Percentiles rank a stretch among this genome's conserved stretches.
Conservation (phyloP, 2,888 invertebrate species). For the Cheiracanthium punctorium region DNA sequence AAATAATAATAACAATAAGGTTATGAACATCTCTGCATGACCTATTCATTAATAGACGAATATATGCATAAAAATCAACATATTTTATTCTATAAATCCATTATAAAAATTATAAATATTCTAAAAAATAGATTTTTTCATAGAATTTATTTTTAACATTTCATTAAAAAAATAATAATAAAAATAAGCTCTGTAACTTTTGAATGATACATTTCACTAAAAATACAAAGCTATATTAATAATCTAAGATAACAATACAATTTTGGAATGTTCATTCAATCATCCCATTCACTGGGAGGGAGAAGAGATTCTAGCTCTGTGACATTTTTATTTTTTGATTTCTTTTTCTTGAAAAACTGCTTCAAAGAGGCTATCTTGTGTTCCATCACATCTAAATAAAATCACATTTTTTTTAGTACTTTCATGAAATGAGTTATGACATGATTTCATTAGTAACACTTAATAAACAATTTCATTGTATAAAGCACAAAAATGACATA, state of each 20-base stretch:
- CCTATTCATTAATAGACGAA: too few relatives aligned
- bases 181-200: background rate
- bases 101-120: too few relatives aligned
- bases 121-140: too few relatives aligned
- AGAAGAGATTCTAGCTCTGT: conserved; percentile 50
- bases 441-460: too few relatives aligned
- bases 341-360: conserved; percentile 38
- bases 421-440: too few relatives aligned
- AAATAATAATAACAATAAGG: too few relatives aligned
- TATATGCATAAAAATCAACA: too few relatives aligned
- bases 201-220: background rate
- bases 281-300: conserved; percentile 31
- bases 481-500: too few relatives aligned
- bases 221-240: background rate
- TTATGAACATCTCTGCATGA: too few relatives aligned
- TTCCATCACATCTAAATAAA: conserved; percentile 57
- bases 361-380: conserved; percentile 38
- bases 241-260: background rate
- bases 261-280: conserved; percentile 28
- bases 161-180: background rate
- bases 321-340: background rate
- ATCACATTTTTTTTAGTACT: background rate
- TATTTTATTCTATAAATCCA: too few relatives aligned
- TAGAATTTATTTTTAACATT: too few relatives aligned
- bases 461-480: too few relatives aligned